Conservation (phyloP, 2,888 invertebrate species). For the Isoperla grammatica region DNA sequence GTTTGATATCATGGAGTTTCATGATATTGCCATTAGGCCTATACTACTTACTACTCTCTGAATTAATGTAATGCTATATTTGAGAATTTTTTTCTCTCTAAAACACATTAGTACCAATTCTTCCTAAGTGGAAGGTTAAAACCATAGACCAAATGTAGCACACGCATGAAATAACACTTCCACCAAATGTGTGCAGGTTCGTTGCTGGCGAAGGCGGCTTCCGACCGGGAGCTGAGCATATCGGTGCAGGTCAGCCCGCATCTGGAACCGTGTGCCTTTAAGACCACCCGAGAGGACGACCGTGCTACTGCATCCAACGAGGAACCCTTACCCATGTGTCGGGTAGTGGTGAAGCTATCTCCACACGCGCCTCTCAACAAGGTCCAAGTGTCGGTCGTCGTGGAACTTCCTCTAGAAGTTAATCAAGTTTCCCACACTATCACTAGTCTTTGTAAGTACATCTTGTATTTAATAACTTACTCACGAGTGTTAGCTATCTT, state of each 20-base stretch:
- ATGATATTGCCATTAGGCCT: no score
- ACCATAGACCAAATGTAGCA: no score
- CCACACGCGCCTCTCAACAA: slow-evolving; percentile 58
- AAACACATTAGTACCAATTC: no score
- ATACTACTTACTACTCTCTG: no score
- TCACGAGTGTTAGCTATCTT: no score
- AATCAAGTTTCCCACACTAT: slow-evolving; percentile 39
- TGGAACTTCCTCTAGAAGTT: slow-evolving; percentile 52
- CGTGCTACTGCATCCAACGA: slow-evolving; percentile 32
- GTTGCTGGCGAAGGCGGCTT: slow-evolving; percentile 43
- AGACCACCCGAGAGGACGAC: slow-evolving; percentile 36
- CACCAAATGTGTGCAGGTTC: no score
- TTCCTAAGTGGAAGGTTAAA: no score
- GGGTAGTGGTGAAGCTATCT: slow-evolving; percentile 52
- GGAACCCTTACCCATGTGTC: slow-evolving; percentile 49
- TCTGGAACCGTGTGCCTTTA: slow-evolving; percentile 40
- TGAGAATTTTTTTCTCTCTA: no score
- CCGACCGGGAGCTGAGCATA: slow-evolving; percentile 51
- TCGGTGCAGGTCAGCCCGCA: slow-evolving; percentile 43
- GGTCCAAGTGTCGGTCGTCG: slow-evolving; percentile 59
- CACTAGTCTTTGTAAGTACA: slow-evolving; percentile 37
- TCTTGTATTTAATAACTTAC: no score
- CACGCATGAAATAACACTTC: no score
- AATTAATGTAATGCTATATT: no score
- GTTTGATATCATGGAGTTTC: no score